Base-by-base conservation (phyloP, 1,140 invertebrate genomes). In the Holotrichia oblita region DNA sequence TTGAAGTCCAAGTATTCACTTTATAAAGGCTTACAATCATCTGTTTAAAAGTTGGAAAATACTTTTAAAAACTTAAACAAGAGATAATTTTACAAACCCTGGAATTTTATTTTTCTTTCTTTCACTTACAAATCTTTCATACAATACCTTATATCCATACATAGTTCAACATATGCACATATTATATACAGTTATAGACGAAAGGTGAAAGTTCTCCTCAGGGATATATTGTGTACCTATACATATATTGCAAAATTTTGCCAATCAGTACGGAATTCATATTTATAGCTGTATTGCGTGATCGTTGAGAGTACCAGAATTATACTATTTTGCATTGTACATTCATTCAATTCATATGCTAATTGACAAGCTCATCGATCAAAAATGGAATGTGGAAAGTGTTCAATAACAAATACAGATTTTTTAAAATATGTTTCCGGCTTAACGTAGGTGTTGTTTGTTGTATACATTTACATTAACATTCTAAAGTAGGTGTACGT, bases 341-440 rank as follows among this genome's bases (percentile, higher is more conserved):
- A n/a, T 17, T 55, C n/a, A 55, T 14, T 17, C 48, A 17, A 34
- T 55, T 55, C 48, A 17, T 55, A 55, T 55, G 48, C 17, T 55
- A 55, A 55, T 55, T 55, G n/a, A n/a, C 48, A 55, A 55, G 48
- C 17, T 55, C 48, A 55, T 55, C 48, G 48, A 55, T 55, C 48
- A 55, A 55, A 55, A 55, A 55, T 55, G 48, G 48, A 55, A 55
- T 55, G 48, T 34, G 14, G 48, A 55, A 55, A 55, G 14, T n/a
- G 48, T 55, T 55, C 48, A 55, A 55, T 55, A 55, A 55, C 48
- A 55, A 55, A 55, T 55, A 55, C 12, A 55, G 48, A 55, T n/a
- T 55, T 55, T 55, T 55, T 55, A 55, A 34, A 55, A n/a, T 55
- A 55, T 55, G 48, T 55, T 55, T 17, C 14, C 48, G 48, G 17